These are phyloP conservation scores for Calameuta pallipes DNA, from an alignment of 2,888 invertebrate species.

Conservation along the genomic window DNA sequence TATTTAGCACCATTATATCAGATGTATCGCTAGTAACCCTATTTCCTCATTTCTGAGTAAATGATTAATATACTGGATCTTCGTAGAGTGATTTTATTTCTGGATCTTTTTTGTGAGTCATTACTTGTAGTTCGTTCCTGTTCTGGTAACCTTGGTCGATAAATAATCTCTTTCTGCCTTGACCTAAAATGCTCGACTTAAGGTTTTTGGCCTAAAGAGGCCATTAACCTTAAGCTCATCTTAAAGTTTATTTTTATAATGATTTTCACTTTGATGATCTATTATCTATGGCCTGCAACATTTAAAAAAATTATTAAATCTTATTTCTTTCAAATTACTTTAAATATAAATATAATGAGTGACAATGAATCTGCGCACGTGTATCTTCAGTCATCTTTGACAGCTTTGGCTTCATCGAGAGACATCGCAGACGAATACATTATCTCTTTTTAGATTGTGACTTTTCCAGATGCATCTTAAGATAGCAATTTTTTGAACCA, in stretches of 20 bases:
- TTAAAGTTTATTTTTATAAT: background rate
- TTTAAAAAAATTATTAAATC: background rate
- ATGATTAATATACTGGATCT: background rate
- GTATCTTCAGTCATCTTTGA: background rate
- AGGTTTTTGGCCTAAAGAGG: background rate
- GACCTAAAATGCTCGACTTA: background rate
- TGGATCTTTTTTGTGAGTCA: background rate
- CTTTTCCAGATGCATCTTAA: background rate
- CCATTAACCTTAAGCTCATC: background rate
- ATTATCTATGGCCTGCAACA: background rate
- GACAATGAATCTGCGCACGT: background rate
- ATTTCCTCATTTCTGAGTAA: slow-evolving; percentile 2
- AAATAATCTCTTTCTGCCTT: background rate
- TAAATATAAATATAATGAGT: background rate
- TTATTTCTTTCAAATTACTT: background rate
- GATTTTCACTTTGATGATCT: background rate
- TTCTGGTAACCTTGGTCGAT: background rate
- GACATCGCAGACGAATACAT: background rate
- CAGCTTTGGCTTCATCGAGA: background rate
- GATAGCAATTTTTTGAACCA: background rate
- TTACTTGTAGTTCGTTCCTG: background rate
- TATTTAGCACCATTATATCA: background rate
- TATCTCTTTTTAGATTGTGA: background rate
- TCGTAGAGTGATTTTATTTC: background rate
- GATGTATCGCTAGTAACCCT: background rate